phyloP scores from a whole-genome alignment of 2,113 vertebrate genomes.

The Ginglymostoma cirratum region DNA sequence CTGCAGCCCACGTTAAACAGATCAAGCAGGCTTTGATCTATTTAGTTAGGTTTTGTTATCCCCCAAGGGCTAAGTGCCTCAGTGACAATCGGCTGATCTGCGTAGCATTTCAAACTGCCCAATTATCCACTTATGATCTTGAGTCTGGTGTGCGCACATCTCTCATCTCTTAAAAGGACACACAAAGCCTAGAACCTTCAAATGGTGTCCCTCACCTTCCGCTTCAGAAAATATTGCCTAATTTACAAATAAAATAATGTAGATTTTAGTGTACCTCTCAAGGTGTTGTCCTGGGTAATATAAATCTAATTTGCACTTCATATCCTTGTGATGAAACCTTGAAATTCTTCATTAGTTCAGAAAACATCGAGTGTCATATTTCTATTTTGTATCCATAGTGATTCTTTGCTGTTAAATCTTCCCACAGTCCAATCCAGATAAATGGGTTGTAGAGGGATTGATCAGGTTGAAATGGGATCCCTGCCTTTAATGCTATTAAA shows the following conservation, averaged over 20 bases:
- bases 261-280: neutral
- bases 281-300: neutral
- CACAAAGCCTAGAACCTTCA: conserved; percentile 5
- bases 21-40: conserved; percentile 31
- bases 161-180: conserved; percentile 26
- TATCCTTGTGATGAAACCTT: neutral
- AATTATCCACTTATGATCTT: conserved; percentile 33
- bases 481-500: neutral
- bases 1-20: neutral
- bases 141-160: neutral
- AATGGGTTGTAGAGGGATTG: neutral
- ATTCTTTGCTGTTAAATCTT: neutral
- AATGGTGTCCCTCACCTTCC: neutral
- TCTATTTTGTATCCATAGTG: neutral
- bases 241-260: neutral
- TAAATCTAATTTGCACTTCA: neutral
- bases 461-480: neutral
- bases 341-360: neutral
- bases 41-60: conserved; percentile 31
- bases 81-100: conserved; percentile 35
- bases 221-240: neutral
- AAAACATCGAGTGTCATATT: neutral
- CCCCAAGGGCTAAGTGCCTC: conserved; percentile 26
- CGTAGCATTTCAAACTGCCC: conserved; percentile 31
- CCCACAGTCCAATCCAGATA: neutral